These are phyloP conservation scores for Chironomus striatipennis DNA, from an alignment of 1,140 invertebrate genomes.

Conservation along the genomic window DNA sequence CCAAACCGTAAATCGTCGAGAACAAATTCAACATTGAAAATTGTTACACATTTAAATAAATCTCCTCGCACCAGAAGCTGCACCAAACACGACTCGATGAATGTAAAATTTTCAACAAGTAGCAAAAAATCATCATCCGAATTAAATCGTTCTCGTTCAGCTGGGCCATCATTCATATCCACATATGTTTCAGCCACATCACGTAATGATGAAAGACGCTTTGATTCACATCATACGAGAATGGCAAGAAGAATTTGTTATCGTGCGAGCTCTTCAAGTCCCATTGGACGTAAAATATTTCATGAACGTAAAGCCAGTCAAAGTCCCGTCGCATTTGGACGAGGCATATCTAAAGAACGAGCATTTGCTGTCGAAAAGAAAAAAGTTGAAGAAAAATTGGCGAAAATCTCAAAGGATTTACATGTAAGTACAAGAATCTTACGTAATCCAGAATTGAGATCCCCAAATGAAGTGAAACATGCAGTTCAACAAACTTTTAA, in stretches of 20 bases:
- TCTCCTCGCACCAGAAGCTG: not conserved
- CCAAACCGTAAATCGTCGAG: constrained; percentile 56
- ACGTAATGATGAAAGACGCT: constrained; percentile 25
- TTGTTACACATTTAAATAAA: constrained; percentile 42
- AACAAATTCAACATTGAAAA: constrained; percentile 56
- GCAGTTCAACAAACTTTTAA: constrained; percentile 42
- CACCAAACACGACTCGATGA: not conserved
- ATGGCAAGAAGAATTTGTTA: not conserved
- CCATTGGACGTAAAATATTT: constrained; percentile 29
- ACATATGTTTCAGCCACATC: constrained; percentile 1
- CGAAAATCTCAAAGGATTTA: constrained; percentile 33
- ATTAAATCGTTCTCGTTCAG: constrained; percentile 7
- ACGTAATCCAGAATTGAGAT: constrained; percentile 45
- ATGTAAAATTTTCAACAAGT: constrained; percentile 25
- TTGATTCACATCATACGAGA: not conserved
- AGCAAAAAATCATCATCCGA: constrained; percentile 28
- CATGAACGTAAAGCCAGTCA: constrained; percentile 34
- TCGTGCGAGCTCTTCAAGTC: constrained; percentile 26
- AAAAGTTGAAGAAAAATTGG: constrained; percentile 35
- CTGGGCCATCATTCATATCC: constrained; percentile 4
- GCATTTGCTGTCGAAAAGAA: constrained; percentile 40
- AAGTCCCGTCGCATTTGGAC: constrained; percentile 39
- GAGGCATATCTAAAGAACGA: constrained; percentile 39
- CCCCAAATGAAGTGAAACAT: constrained; percentile 50
- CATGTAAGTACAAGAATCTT: constrained; percentile 39